A percentile compares a stretch with the other conserved stretches of the same genome.
Conservation (phyloP, 2,113 vertebrate species). For the Natator depressus region DNA sequence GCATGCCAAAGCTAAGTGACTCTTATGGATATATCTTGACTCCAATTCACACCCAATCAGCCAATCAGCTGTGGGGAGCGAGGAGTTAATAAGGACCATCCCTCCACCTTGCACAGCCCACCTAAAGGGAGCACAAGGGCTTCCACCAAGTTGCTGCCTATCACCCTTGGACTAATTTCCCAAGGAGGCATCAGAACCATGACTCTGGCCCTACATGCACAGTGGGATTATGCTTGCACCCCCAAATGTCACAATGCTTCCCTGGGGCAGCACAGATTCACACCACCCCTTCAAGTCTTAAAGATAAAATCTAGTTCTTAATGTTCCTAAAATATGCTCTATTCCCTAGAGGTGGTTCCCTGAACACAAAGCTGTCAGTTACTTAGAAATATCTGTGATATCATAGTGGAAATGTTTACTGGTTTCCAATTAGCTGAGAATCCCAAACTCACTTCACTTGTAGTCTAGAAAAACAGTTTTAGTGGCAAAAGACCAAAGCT, state of each 20-base stretch:
- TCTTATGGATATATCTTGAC: not conserved
- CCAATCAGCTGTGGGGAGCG: not conserved
- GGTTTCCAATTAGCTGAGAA: not conserved
- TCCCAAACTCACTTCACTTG: not conserved
- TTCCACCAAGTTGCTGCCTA: not conserved
- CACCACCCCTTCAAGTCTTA: not conserved
- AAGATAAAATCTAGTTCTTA: not conserved
- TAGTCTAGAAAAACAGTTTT: not conserved
- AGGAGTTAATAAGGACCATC: no score
- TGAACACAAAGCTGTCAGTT: not conserved
- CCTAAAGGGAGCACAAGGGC: not conserved
- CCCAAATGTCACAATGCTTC: not conserved
- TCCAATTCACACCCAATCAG: not conserved
- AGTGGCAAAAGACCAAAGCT: not conserved
- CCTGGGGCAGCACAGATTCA: not conserved
- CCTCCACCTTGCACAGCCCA: no score
- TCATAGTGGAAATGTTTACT: not conserved
- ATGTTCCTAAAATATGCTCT: fast-evolving
- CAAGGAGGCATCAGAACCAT: not conserved
- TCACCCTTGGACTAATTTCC: fast-evolving
- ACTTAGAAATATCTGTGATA: not conserved
- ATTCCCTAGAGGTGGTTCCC: not conserved
- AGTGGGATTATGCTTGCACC: not conserved
- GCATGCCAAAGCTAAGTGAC: no score
- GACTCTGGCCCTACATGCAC: not conserved